Evolutionary conservation across 2,113 vertebrate species (phyloP), one percentile per base, ranked within the genome.

Genomic region (Macrotus californicus): DNA sequence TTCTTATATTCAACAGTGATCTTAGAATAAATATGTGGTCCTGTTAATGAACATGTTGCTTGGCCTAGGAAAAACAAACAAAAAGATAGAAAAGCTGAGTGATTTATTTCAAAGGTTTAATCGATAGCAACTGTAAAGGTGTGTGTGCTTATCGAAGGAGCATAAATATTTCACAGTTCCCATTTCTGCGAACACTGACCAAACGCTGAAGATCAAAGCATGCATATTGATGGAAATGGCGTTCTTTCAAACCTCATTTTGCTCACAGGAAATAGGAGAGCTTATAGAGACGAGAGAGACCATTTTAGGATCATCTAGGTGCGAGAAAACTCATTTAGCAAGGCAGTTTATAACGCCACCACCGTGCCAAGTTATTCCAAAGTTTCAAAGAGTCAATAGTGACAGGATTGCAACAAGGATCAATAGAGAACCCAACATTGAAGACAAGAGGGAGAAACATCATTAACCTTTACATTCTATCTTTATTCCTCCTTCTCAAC

Each of bases 101-200:
- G 69, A 91, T 95, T 87, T 88, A 76, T 80, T 96, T 80, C 75
- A 96, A 94, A 61, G 6, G 41, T 89, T 94, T 96, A 91, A 96
- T 95, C 73, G 13, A 91, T 96, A 89, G 26, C 52, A 83, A 43
- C 93, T 76, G 11, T 80, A 77, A 92, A 95, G 15, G 41, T 81
- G 31, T 83, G 39, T 87, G 11, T 56, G 18, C 70, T 93, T 96
- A 91, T 81, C 0, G 13, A 96, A 94, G 34, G 59, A 64, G 15
- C 52, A 95, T 96, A 80, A 96, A 95, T 96, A 93, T 95, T 95
- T 91, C 87, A 96, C 64, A 91, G 16, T 94, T 89, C 56, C 56
- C 50, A 70, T 87, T 93, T 48, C 91, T 95, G 66, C n/a, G 87
- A 87, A 84, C 41, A 79, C 64, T 91, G 90, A 43, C 48, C 80